Base-by-base conservation (phyloP, 2,888 invertebrate genomes). In the Endomychus coccineus region DNA sequence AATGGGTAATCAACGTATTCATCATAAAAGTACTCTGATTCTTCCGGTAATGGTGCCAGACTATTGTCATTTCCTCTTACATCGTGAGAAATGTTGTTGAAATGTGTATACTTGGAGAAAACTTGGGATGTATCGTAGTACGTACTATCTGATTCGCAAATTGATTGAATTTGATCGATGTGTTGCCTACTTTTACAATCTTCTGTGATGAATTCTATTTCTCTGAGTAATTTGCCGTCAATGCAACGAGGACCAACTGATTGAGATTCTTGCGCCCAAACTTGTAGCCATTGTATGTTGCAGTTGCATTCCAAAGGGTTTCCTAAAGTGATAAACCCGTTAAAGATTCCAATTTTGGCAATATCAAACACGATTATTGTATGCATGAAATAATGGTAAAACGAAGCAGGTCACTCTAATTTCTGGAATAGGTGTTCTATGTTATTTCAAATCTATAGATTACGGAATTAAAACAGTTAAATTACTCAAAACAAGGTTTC, bases 251-350 rank as follows among this genome's bases (percentile, higher is more conserved):
- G 88, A 2, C 87, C 87, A 4, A 78, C 73, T 2, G 78, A 71
- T 14, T 80, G 76, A 0, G 80, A 77, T 60, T 87, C 85, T 43
- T 79, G 77, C 15, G 88, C 64, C 88, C 88, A 89, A 2, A 80
- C 81, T 50, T 85, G 77, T 2, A 90, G 66, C 90, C 90, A 90
- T 34, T 85, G 71, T 61, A 87, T 74, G 44, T 78, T 80, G 56
- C 90, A 90, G 30, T 84, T 79, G 59, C 90, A 90, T 13, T 76
- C 71, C 42, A 91, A 67, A 1, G 90, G 90, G 67, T 90, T 91
- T 17, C 84, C 88, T 87, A 32, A 21, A 47, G 46, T 29, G 4
- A n/a, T n/a, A n/a, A n/a, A n/a, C n/a, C n/a, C n/a, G n/a, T n/a
- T n/a, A n/a, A n/a, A n/a, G n/a, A n/a, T n/a, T n/a, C n/a, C n/a